A percentile compares a stretch with the other conserved stretches of the same genome.
Conservation (phyloP, 2,797 vertebrate species). For the Pogonophryne albipinna region DNA sequence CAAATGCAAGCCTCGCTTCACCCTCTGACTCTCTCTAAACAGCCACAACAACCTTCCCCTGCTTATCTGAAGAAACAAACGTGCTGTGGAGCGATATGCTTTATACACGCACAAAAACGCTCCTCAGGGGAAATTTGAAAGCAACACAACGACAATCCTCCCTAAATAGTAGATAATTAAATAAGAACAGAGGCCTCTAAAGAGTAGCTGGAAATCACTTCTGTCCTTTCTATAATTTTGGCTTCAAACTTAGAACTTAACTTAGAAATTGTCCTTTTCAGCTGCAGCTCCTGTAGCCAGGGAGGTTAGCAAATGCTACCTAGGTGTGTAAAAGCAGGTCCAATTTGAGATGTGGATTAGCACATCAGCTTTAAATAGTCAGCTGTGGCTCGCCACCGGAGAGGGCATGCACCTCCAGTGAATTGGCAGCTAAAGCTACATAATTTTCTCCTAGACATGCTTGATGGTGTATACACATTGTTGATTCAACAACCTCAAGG, state of each 20-base stretch:
- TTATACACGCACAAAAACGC: conserved; percentile 9
- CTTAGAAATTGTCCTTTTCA: not conserved
- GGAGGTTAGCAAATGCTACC: not conserved
- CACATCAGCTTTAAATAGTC: not conserved
- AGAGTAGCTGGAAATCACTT: not conserved
- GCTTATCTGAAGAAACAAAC: conserved; percentile 34
- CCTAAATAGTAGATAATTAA: conserved; percentile 1
- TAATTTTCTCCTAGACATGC: not conserved
- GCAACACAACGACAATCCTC: conserved; percentile 10
- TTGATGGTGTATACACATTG: not conserved
- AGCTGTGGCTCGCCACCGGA: not conserved
- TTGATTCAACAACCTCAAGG: not conserved
- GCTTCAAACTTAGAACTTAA: not conserved
- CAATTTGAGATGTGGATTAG: not conserved
- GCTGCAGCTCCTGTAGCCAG: not conserved
- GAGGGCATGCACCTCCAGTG: not conserved
- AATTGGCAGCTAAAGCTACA: not conserved
- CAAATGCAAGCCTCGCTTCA: conserved; percentile 15
- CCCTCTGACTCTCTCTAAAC: conserved; percentile 14
- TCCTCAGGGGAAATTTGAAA: conserved; percentile 1
- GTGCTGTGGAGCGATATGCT: not conserved
- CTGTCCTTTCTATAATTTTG: not conserved
- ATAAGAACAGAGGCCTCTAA: not conserved
- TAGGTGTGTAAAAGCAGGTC: not conserved
- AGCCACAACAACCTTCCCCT: conserved; percentile 12